Percentiles rank a stretch among this genome's conserved stretches.
These are phyloP conservation scores for Musca vetustissima DNA, from an alignment of 1,140 invertebrate genomes.

Conservation along the genomic window DNA sequence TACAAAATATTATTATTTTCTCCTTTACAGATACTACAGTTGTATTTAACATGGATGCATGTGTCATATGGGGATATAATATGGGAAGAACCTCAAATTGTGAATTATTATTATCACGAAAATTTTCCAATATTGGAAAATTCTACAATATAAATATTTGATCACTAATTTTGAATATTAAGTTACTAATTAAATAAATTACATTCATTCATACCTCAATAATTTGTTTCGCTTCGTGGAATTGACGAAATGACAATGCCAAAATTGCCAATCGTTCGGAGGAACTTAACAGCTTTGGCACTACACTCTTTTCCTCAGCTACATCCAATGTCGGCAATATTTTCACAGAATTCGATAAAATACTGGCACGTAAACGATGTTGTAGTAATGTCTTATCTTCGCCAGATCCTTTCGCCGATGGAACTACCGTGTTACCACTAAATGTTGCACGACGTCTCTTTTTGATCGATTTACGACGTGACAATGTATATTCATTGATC, in stretches of 20 bases:
- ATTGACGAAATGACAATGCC: constrained; percentile 46
- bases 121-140: neutral
- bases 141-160: constrained; percentile 7
- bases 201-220: constrained; percentile 38
- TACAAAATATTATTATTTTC: no score
- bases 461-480: constrained; percentile 39
- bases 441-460: constrained; percentile 41
- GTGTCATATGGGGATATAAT: neutral
- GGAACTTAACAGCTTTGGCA: constrained; percentile 47
- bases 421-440: constrained; percentile 33
- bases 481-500: constrained; percentile 37
- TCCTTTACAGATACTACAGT: no score
- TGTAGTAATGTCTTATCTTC: neutral
- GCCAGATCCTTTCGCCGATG: neutral
- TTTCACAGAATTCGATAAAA: constrained; percentile 32
- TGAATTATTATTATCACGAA: neutral
- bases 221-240: constrained; percentile 51
- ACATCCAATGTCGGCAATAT: constrained; percentile 4
- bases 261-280: constrained; percentile 50
- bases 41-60: neutral
- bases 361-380: neutral
- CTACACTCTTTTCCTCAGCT: constrained; percentile 39
- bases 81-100: constrained; percentile 12
- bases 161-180: no score
- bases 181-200: neutral